These are phyloP conservation scores for Polypterus senegalus DNA, from an alignment of 2,113 vertebrate genomes.

Conservation along the genomic window DNA sequence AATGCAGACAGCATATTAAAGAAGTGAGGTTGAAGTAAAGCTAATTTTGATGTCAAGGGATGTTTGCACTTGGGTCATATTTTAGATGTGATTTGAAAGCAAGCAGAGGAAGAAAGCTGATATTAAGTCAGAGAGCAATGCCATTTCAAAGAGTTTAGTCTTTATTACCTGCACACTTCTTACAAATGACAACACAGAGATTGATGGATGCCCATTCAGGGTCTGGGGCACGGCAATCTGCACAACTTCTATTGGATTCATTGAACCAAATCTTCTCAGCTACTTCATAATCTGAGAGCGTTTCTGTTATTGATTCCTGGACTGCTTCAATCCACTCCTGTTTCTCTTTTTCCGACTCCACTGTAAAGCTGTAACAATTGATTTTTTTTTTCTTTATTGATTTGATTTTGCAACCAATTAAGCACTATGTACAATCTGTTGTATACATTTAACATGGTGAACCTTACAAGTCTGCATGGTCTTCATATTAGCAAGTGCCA, in stretches of 20 bases:
- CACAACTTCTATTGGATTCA: slow-evolving; percentile 82
- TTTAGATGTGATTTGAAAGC: neutral
- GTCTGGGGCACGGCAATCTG: slow-evolving; percentile 67
- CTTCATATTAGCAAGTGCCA: neutral
- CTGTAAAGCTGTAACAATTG: slow-evolving; percentile 84
- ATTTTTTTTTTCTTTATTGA: slow-evolving; percentile 52
- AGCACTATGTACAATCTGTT: slow-evolving; percentile 31
- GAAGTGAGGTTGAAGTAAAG: no score
- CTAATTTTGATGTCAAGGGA: neutral
- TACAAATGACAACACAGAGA: slow-evolving; percentile 91
- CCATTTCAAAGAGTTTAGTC: slow-evolving; percentile 8
- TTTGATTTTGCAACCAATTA: slow-evolving; percentile 64
- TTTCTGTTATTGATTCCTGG: slow-evolving; percentile 87
- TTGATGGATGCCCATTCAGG: slow-evolving; percentile 97
- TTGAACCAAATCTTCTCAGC: slow-evolving; percentile 98
- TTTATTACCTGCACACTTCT: slow-evolving; percentile 87
- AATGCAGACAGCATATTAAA: no score
- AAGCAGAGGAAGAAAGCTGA: slow-evolving; percentile 16
- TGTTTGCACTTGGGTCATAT: neutral
- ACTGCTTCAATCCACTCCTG: slow-evolving; percentile 88
- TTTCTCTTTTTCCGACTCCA: slow-evolving; percentile 83
- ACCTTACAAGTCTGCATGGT: neutral
- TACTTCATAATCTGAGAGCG: slow-evolving; percentile 95
- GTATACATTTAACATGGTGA: slow-evolving; percentile 24
- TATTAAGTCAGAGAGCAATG: slow-evolving; percentile 19